phyloP scores from a whole-genome alignment of 1,140 invertebrate species.

The Aphaenogaster ashmeadi region DNA sequence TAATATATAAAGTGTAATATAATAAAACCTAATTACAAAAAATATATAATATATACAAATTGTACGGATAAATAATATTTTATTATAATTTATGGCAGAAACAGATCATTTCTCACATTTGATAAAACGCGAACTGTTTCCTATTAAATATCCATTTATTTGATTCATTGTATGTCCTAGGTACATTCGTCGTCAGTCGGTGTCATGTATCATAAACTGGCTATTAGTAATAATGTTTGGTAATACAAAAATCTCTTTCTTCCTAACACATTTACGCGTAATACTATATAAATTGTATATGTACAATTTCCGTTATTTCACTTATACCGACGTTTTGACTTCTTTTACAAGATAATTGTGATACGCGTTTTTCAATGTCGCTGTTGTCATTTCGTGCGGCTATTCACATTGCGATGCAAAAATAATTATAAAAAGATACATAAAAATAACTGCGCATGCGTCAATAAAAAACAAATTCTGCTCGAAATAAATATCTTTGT shows the following conservation, averaged over 20 bases:
- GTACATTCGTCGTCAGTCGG: slow-evolving; percentile 79
- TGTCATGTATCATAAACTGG: slow-evolving; percentile 71
- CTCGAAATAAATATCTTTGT: slow-evolving; percentile 37
- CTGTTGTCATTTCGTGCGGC: neutral
- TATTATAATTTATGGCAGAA: slow-evolving; percentile 21
- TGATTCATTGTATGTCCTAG: slow-evolving; percentile 75
- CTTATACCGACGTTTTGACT: slow-evolving; percentile 20
- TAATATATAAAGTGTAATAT: slow-evolving; percentile 2
- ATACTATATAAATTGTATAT: slow-evolving; percentile 76
- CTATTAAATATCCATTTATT: slow-evolving; percentile 81
- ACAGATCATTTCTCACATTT: neutral
- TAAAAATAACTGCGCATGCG: slow-evolving; percentile 52
- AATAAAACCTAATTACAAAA: slow-evolving; percentile 5
- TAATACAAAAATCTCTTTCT: slow-evolving; percentile 77
- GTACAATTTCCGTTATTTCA: slow-evolving; percentile 62
- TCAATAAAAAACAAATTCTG: slow-evolving; percentile 15
- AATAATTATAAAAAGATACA: slow-evolving; percentile 58
- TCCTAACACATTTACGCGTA: slow-evolving; percentile 70
- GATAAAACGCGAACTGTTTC: neutral
- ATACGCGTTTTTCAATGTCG: slow-evolving; percentile 15
- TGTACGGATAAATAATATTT: neutral
- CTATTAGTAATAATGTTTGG: slow-evolving; percentile 73
- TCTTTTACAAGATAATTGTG: slow-evolving; percentile 44
- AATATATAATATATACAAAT: neutral
- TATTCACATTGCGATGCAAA: slow-evolving; percentile 61